Percentiles rank a stretch among this genome's conserved stretches.
Evolutionary conservation across 92 coral and sea anemone genomes (phyloP).

Genomic region (Diadumene lineata): DNA sequence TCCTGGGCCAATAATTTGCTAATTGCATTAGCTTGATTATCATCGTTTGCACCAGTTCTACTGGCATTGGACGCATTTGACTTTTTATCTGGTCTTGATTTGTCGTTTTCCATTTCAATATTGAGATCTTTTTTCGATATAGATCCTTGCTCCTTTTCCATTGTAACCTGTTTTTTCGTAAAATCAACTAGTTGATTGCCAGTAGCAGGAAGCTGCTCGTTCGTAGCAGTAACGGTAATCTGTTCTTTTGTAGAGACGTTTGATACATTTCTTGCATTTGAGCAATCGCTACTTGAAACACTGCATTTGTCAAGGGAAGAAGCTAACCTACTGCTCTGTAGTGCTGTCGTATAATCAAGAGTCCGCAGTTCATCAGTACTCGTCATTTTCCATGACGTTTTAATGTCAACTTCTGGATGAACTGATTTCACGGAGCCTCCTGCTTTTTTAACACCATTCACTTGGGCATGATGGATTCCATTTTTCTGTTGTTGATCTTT

Average conservation of each 20-base stretch:
- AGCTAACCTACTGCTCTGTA: background rate
- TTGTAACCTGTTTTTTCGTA: too few species aligned
- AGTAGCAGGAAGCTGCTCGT: background rate
- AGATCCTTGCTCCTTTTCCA: too few species aligned
- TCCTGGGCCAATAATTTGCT: too few species aligned
- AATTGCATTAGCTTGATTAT: too few species aligned
- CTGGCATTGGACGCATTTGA: too few species aligned
- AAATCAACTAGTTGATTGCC: too few species aligned
- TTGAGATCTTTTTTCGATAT: too few species aligned
- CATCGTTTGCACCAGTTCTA: too few species aligned
- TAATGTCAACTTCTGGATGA: conserved; percentile 14
- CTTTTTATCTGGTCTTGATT: background rate
- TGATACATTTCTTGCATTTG: background rate
- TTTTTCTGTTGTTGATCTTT: conserved; percentile 13
- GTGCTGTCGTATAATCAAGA: conserved; percentile 6
- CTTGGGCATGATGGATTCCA: conserved; percentile 2
- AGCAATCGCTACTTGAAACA: background rate
- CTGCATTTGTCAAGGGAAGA: background rate
- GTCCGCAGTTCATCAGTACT: conserved; percentile 29
- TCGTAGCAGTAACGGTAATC: background rate
- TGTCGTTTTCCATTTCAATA: background rate
- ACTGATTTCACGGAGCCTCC: conserved; percentile 5
- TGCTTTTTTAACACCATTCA: conserved; percentile 1
- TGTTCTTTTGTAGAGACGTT: background rate
- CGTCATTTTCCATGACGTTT: conserved; percentile 16